Base-by-base conservation (phyloP, 1,140 invertebrate species). In the Rhynchophorus ferrugineus region DNA sequence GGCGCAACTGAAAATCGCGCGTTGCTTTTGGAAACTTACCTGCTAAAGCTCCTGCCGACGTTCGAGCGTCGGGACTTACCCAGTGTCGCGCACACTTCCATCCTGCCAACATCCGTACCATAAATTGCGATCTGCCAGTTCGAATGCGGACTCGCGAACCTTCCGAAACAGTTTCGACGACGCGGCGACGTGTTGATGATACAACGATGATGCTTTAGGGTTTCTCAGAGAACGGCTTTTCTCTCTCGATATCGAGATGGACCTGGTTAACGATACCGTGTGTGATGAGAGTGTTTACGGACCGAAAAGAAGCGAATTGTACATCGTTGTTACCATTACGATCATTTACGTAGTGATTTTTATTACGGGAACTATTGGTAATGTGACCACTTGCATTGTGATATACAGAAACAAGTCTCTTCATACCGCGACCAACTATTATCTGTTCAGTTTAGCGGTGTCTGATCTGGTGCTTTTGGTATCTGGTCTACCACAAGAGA, bases 361-460 rank as follows among this genome's bases (percentile, higher is more conserved):
- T 59, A 59, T 95, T 1, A 84, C 83, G 1, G 93, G 94, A 1
- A 71, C 91, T 0, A 70, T 96, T 9, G 95, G 95, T 1, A 98
- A 98, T 68, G 73, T 95, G 5, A 86, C 84, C 66, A 96, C 93
- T 3, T 96, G 93, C 68, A 76, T 95, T 36, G 93, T 98, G 7
- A 96, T 98, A 44, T 78, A 84, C 17, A 78, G 84, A 57, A 95
- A 95, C 70, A 88, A 87, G 65, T 86, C 83, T n/a, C 90, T 96
- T 86, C 89, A 92, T 64, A 91, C 88, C 0, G 86, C 89, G 0
- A 92, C 89, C 8, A 96, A 96, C 68, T 95, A 89, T 62, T 96
- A 96, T 66, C 75, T 96, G 36, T 95, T 96, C 70, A 92, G 87
- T 65, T 74, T 98, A 61, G 92, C 95, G 3, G 75, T 97, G 35